Evolutionary conservation across 2,888 invertebrate species (phyloP), one percentile per base, ranked within the genome.

Genomic region (Leucoma salicis): DNA sequence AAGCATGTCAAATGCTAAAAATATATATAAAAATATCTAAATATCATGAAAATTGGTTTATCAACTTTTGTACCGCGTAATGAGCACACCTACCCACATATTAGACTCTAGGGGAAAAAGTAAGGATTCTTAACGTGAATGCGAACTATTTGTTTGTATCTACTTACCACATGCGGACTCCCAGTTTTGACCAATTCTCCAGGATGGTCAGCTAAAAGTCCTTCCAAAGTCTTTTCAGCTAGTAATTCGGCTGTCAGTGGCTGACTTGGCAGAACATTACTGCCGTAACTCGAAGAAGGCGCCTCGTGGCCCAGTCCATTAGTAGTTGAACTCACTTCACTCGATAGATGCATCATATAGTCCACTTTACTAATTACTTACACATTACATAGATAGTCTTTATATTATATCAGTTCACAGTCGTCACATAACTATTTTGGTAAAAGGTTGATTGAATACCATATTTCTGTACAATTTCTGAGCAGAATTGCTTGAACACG

Each of bases 111-210:
- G n/a, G n/a, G n/a, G n/a, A n/a, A n/a, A n/a, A n/a, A n/a, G n/a
- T n/a, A n/a, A n/a, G n/a, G n/a, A n/a, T n/a, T n/a, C n/a, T n/a
- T n/a, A n/a, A n/a, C n/a, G n/a, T n/a, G n/a, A n/a, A n/a, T n/a
- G n/a, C n/a, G n/a, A n/a, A n/a, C n/a, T n/a, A n/a, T n/a, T n/a
- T n/a, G n/a, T n/a, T n/a, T n/a, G n/a, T n/a, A n/a, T 27, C n/a
- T 10, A 11, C 91, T 88, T 65, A 98, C 95, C 79, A 99, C 95
- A 90, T 97, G 95, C 1, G 98, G 98, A 73, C 95, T 94, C n/a
- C 98, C 99, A 57, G 99, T 99, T 74, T 97, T 92, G 46, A 98
- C 94, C 57, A 99, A 89, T 84, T 97, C 97, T 12, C 97, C 97
- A 2, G 97, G 97, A 86, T 97, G 97, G 71, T 97, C 97, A 39